phyloP scores from a whole-genome alignment of 64 coral and sea anemone genomes.

The Montipora sp. region DNA sequence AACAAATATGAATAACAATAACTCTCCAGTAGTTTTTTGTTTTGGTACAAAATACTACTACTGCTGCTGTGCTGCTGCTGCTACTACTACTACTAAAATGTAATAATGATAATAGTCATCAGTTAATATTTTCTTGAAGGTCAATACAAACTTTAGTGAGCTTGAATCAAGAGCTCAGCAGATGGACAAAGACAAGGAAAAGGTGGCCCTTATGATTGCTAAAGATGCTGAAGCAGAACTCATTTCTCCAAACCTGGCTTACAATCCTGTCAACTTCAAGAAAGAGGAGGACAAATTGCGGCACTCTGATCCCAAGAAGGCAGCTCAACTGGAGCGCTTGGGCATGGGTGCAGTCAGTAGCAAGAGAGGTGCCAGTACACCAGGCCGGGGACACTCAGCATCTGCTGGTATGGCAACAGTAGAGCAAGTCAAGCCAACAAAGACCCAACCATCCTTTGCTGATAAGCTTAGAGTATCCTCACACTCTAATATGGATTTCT shows the following conservation, averaged over 20 bases:
- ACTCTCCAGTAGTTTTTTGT: too few relatives aligned
- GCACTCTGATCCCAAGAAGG: constrained; percentile 93
- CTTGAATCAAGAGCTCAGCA: constrained; percentile 83
- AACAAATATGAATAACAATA: too few relatives aligned
- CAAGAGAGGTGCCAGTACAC: constrained; percentile 28
- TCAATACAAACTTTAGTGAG: constrained; percentile 89
- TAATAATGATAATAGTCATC: too few relatives aligned
- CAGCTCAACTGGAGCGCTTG: constrained; percentile 91
- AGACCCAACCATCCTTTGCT: constrained; percentile 45
- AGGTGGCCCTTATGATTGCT: constrained; percentile 52
- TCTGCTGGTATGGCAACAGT: constrained; percentile 86
- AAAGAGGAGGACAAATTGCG: constrained; percentile 93
- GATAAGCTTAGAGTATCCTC: constrained; percentile 81
- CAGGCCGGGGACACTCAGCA: constrained; percentile 95
- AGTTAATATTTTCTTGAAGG: constrained; percentile 30
- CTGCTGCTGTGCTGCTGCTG: too few relatives aligned
- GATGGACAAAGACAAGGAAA: constrained; percentile 84
- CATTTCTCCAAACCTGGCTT: constrained; percentile 83
- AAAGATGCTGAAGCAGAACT: constrained; percentile 82
- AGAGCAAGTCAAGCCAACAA: constrained; percentile 86
- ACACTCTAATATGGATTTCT: constrained; percentile 71
- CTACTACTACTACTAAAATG: background rate
- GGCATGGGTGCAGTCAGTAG: constrained; percentile 74
- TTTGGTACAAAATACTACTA: too few relatives aligned
- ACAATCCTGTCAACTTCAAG: constrained; percentile 85